Evolutionary conservation across 2,113 vertebrate genomes (phyloP).

Genomic region (Dipodomys ordii): DNA sequence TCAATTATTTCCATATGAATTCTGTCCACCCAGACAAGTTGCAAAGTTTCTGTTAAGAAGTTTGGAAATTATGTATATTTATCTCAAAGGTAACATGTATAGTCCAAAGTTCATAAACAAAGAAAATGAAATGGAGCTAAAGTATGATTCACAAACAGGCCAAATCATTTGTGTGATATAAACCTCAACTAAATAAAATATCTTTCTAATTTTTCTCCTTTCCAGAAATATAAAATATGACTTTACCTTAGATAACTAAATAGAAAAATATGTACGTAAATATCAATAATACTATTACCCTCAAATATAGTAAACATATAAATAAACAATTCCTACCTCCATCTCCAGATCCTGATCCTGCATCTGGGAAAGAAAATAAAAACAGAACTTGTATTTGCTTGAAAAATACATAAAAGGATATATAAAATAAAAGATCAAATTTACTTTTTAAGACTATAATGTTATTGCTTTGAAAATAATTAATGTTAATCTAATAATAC

Average conservation of each 20-base stretch:
- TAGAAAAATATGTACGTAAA: not conserved
- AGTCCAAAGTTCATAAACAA: slow-evolving; percentile 67
- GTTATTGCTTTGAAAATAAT: slow-evolving; percentile 69
- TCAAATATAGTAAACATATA: slow-evolving; percentile 19
- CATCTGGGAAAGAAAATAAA: slow-evolving; percentile 85
- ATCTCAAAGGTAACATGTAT: slow-evolving; percentile 43
- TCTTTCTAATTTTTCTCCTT: slow-evolving; percentile 34
- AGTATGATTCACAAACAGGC: slow-evolving; percentile 73
- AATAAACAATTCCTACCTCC: slow-evolving; percentile 88
- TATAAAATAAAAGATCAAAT: not conserved
- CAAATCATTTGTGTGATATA: slow-evolving; percentile 54
- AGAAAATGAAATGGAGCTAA: slow-evolving; percentile 80
- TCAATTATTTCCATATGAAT: slow-evolving; percentile 60
- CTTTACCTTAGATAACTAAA: slow-evolving; percentile 13
- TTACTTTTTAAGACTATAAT: slow-evolving; percentile 43
- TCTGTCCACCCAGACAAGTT: slow-evolving; percentile 42
- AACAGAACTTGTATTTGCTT: slow-evolving; percentile 52
- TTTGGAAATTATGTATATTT: slow-evolving; percentile 10
- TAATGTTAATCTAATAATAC: slow-evolving; percentile 67
- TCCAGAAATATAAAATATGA: slow-evolving; percentile 70
- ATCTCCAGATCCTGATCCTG: slow-evolving; percentile 92
- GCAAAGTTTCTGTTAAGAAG: slow-evolving; percentile 62
- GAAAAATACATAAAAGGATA: slow-evolving; percentile 46
- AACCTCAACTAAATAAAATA: not conserved
- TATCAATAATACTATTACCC: not conserved